A percentile compares a stretch with the other conserved stretches of the same genome.
Evolutionary conservation across 2,888 invertebrate genomes (phyloP).

Genomic region (Maniola hyperantus): DNA sequence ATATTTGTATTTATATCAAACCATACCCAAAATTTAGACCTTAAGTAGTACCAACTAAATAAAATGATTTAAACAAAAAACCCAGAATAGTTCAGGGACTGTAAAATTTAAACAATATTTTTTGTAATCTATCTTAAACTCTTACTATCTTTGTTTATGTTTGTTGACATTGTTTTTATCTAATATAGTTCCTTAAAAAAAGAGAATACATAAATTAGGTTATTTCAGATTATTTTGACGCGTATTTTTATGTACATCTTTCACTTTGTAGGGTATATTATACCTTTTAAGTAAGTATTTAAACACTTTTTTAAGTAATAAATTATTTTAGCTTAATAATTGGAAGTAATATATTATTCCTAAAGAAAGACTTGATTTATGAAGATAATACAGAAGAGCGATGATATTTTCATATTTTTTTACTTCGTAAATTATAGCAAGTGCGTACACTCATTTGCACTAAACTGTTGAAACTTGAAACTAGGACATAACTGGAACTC

Average conservation of each 20-base stretch:
- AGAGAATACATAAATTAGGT: too few species aligned
- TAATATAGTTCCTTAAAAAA: neutral
- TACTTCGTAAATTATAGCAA: neutral
- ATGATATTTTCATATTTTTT: slow-evolving; percentile 12
- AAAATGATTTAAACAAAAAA: neutral
- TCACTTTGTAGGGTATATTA: too few species aligned
- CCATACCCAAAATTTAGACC: too few species aligned
- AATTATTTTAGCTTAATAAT: too few species aligned
- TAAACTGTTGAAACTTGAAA: slow-evolving; percentile 11
- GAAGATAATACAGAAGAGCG: neutral
- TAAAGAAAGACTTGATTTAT: too few species aligned
- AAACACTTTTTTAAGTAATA: too few species aligned
- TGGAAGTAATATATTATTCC: too few species aligned
- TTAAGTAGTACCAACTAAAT: too few species aligned
- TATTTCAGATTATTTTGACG: too few species aligned
- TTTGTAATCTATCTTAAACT: neutral
- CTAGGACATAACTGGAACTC: slow-evolving; percentile 14
- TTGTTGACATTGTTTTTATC: neutral
- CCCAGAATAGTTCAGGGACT: neutral
- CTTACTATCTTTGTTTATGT: neutral
- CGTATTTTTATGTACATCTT: too few species aligned
- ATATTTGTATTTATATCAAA: too few species aligned
- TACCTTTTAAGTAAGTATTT: too few species aligned
- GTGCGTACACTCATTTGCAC: slow-evolving; percentile 18
- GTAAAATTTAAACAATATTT: neutral